phyloP scores from a whole-genome alignment of 2,797 vertebrate species.

The Diplodus sargus region DNA sequence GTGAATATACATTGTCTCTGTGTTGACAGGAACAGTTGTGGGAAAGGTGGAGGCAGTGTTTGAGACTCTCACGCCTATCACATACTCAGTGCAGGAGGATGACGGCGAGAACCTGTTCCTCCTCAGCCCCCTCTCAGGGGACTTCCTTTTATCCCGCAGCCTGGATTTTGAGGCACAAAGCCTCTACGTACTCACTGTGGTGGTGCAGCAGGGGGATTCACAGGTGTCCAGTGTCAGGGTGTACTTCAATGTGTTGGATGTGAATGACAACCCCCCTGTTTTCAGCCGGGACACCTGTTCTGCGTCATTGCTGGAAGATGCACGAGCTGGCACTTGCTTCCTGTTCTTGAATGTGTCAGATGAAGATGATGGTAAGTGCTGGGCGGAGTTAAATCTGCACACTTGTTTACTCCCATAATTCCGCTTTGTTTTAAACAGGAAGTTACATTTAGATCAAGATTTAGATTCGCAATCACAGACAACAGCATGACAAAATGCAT shows the following conservation, averaged over 20 bases:
- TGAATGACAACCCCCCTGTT: slow-evolving; percentile 85
- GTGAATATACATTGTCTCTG: slow-evolving; percentile 24
- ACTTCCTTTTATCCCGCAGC: slow-evolving; percentile 83
- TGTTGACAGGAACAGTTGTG: slow-evolving; percentile 82
- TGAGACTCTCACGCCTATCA: slow-evolving; percentile 69
- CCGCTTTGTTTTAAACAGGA: no score
- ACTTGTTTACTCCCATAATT: no score
- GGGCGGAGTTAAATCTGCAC: no score
- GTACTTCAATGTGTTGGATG: slow-evolving; percentile 85
- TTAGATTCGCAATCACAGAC: no score
- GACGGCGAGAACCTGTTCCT: slow-evolving; percentile 85
- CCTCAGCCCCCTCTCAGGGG: slow-evolving; percentile 82
- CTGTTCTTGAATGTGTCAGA: slow-evolving; percentile 82
- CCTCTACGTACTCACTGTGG: slow-evolving; percentile 82
- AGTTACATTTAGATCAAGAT: no score
- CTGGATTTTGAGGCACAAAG: slow-evolving; percentile 85
- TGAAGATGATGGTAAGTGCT: slow-evolving; percentile 82
- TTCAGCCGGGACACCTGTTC: slow-evolving; percentile 75
- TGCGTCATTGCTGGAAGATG: slow-evolving; percentile 75
- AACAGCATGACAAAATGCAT: no score
- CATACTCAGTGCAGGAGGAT: slow-evolving; percentile 83
- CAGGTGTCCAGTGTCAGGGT: slow-evolving; percentile 80
- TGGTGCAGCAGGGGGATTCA: slow-evolving; percentile 61
- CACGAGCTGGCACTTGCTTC: slow-evolving; percentile 76
- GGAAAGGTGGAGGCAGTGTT: slow-evolving; percentile 73